Evolutionary conservation across 2,888 invertebrate species (phyloP), one percentile per base, ranked within the genome.

Genomic region (Theristus sp.): DNA sequence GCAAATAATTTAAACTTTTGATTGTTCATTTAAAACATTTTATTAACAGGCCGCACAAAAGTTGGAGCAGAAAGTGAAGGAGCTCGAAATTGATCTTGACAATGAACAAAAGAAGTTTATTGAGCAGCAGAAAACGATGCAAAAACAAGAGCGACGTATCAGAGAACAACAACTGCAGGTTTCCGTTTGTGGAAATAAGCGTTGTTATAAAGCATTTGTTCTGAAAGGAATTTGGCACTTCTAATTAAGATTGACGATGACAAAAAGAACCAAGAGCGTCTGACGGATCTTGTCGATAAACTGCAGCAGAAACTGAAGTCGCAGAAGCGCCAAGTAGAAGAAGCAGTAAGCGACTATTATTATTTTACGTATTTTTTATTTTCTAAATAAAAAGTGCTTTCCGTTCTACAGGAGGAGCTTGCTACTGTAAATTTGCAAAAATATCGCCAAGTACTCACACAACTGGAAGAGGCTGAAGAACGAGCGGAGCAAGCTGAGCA

Each of bases 21-120:
- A 27, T n/a, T n/a, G n/a, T n/a, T n/a, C n/a, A n/a, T n/a, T n/a
- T n/a, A n/a, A n/a, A n/a, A n/a, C n/a, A 54, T 10, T 26, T 54
- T 54, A 17, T 17, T 26, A 13, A 54, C 17, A 54, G 26, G 69
- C 84, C 96, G 74, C 88, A 94, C 82, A 98, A 88, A 98, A 98
- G 83, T 84, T 98, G 77, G 96, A 98, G 81, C 88, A 89, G 72
- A 96, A 96, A 83, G 96, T 98, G 83, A 96, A 94, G 79, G 96
- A 98, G 81, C 84, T 98, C 66, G 98, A 98, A 79, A 91, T 96
- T 73, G 94, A 94, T 74, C 82, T 98, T 77, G 96, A 98, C 81
- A 91, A 91, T 79, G 91, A 96, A 76, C 96, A 96, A 84, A 91
- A 94, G 83, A 74, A 73, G 61, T 75, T 75, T 64, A 76, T 77